Evolutionary conservation across 2,113 vertebrate genomes (phyloP), one percentile per base, ranked within the genome.

Genomic region (Sialia sialis): DNA sequence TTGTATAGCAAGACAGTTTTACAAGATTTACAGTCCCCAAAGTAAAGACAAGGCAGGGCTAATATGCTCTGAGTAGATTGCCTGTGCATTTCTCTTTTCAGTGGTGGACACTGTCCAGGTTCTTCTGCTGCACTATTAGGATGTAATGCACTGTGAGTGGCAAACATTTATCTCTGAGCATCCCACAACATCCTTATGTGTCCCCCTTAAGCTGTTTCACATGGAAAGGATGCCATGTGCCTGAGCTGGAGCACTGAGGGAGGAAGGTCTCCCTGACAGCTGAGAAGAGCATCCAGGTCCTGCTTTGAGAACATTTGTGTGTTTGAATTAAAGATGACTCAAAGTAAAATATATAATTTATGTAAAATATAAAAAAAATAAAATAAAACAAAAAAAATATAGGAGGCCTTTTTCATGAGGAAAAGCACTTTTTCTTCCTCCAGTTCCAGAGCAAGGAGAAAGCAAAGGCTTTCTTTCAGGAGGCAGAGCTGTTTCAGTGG

Each of bases 231-330:
- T 12, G 36, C 3, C 13, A 21, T 1, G 39, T 11, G 11, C 26
- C 64, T 2, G 6, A 29, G 30, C 51, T 36, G 23, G 44, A 86
- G 60, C 69, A 66, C 1, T 0, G 46, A 41, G 41, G 14, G 43
- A 72, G 4, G 21, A 43, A 88, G 26, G 20, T 72, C 27, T 36
- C 48, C 30, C 52, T 58, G 32, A 17, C 1, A 83, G 48, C 41
- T 58, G 18, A 27, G 36, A 73, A 78, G 13, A 36, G 43, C 41
- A 49, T 22, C 30, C 46, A 79, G 56, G 5, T 39, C 67, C 72
- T 46, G 11, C 43, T 77, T 38, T n/a, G 63, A 54, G 38, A 75
- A 80, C 9, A 38, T 6, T 7, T 54, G 6, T 0, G 0, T 19
- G 14, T 44, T 86, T 67, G n/a, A 43, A 58, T 75, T 48, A 67